Percentiles rank a stretch among this genome's conserved stretches.
phyloP scores from a whole-genome alignment of 2,113 vertebrate species.

The Lepus americanus region DNA sequence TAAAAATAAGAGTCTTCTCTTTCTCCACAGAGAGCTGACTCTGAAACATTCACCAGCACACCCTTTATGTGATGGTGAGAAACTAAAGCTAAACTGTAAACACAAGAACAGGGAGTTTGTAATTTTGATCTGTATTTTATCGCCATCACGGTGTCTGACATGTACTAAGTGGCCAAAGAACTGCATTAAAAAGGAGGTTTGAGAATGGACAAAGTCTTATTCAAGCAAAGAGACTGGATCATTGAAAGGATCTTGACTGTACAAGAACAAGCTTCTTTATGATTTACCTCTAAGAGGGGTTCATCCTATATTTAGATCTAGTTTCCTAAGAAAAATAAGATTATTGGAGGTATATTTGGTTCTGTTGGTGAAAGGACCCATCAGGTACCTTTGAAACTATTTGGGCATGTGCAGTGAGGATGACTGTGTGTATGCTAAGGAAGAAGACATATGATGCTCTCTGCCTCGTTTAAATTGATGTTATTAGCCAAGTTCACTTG shows the following conservation, averaged over 20 bases:
- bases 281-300: not conserved
- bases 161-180: slow-evolving; percentile 14
- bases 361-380: not conserved
- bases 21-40: not conserved
- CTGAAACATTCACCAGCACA: slow-evolving; percentile 20
- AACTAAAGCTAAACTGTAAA: slow-evolving; percentile 34
- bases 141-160: slow-evolving; percentile 10
- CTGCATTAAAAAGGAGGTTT: slow-evolving; percentile 48
- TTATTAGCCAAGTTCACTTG: not conserved
- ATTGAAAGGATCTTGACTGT: slow-evolving; percentile 41
- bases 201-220: not conserved
- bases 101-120: slow-evolving; percentile 4
- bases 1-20: not conserved
- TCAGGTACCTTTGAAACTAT: slow-evolving; percentile 2
- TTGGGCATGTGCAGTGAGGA: not conserved
- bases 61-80: not conserved
- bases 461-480: not conserved
- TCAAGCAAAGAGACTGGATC: slow-evolving; percentile 14
- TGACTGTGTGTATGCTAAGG: not conserved
- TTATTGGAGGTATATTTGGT: not conserved
- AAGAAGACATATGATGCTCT: not conserved
- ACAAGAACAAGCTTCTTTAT: slow-evolving; percentile 36
- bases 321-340: slow-evolving; percentile 35
- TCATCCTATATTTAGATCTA: not conserved
- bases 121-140: slow-evolving; percentile 32